A percentile compares a stretch with the other conserved stretches of the same genome.
phyloP scores from a whole-genome alignment of 2,797 vertebrate species.

The Anomalospiza imberbis region DNA sequence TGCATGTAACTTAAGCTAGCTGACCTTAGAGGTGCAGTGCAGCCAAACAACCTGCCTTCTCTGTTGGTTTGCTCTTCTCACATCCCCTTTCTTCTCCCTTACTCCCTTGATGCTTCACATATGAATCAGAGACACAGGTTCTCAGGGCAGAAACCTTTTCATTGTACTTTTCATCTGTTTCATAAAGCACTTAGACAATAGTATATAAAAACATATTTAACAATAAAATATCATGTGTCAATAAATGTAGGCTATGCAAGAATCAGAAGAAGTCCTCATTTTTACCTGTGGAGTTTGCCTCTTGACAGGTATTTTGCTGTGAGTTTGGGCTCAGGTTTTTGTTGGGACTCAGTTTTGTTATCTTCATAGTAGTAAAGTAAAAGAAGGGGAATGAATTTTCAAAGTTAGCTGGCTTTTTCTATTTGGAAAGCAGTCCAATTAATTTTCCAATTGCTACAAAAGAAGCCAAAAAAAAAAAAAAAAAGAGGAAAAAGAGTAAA shows the following conservation, averaged over 20 bases:
- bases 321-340: background rate
- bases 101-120: background rate
- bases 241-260: background rate
- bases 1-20: background rate
- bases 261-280: background rate
- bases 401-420: background rate
- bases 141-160: background rate
- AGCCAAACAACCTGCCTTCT: background rate
- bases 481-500: background rate
- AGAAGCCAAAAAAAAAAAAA: background rate
- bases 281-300: background rate
- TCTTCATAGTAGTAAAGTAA: background rate
- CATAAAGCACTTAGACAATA: background rate
- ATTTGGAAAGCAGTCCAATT: background rate
- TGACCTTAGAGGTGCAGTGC: background rate
- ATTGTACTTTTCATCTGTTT: background rate
- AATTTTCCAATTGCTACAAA: background rate
- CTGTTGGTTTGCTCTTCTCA: background rate
- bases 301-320: background rate
- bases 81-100: background rate
- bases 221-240: background rate
- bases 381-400: background rate
- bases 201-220: background rate
- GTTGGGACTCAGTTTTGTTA: background rate
- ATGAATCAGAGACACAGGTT: background rate